A percentile compares a stretch with the other conserved stretches of the same genome.
phyloP scores from a whole-genome alignment of 2,113 vertebrate genomes.

The Actenoides hombroni region DNA sequence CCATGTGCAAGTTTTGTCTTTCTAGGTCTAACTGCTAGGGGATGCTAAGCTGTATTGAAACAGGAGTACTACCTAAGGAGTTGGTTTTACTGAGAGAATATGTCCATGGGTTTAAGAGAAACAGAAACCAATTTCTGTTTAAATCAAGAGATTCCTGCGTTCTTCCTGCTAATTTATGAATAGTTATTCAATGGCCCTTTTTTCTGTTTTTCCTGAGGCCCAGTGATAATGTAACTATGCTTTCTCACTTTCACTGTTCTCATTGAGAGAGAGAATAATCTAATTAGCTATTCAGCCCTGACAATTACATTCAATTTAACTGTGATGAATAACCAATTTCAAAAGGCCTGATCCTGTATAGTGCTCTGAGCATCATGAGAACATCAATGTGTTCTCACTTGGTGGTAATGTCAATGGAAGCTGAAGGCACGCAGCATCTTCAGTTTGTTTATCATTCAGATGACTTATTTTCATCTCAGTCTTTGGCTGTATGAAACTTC shows the following conservation, averaged over 20 bases:
- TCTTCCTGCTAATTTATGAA: background rate
- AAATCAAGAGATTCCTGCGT: background rate
- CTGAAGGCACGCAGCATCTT: background rate
- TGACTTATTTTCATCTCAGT: background rate
- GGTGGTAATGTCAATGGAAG: background rate
- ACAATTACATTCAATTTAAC: slow-evolving; percentile 20
- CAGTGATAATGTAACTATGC: background rate
- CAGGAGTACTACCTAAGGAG: background rate
- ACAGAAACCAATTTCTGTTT: background rate
- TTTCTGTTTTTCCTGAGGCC: background rate
- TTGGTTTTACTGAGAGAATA: background rate
- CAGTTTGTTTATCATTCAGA: background rate
- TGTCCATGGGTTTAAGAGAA: background rate
- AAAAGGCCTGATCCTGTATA: background rate
- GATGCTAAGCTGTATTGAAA: background rate
- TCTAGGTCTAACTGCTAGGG: background rate
- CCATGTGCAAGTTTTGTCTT: background rate
- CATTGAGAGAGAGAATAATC: background rate
- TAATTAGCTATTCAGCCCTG: slow-evolving; percentile 4
- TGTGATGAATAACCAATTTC: background rate
- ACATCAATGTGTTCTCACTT: background rate
- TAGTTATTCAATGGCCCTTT: background rate
- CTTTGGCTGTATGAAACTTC: background rate
- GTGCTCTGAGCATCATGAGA: background rate
- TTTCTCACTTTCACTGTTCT: slow-evolving; percentile 1